Conservation (phyloP, 2,113 vertebrate genomes). For the Helogale parvula region DNA sequence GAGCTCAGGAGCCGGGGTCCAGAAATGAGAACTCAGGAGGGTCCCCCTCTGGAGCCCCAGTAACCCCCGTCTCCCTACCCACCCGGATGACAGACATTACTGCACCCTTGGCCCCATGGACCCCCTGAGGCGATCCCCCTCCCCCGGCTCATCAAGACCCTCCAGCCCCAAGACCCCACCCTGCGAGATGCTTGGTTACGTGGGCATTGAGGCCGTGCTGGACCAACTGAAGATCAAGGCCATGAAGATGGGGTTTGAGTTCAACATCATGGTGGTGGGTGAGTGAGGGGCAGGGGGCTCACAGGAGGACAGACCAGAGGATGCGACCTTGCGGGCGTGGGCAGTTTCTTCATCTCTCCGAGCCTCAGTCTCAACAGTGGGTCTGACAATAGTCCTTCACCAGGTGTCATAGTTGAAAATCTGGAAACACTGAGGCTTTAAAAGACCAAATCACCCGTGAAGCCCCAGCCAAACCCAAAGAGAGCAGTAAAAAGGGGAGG, state of each 20-base stretch:
- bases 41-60: not conserved
- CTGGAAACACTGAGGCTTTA: not conserved
- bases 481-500: not conserved
- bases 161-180: constrained; percentile 68
- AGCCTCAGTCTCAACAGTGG: not conserved
- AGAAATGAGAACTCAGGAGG: not conserved
- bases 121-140: not conserved
- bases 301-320: accelerated
- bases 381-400: not conserved
- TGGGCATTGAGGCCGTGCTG: constrained; percentile 96
- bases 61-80: not conserved
- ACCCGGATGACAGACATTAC: not conserved
- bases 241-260: constrained; percentile 96
- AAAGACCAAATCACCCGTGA: not conserved
- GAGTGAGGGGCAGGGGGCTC: constrained; percentile 70
- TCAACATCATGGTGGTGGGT: constrained; percentile 99
- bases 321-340: not conserved
- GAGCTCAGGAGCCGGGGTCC: not conserved
- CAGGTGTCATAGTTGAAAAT: not conserved
- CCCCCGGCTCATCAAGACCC: constrained; percentile 3
- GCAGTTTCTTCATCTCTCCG: not conserved
- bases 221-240: constrained; percentile 97
- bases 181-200: constrained; percentile 89
- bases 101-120: constrained; percentile 47
- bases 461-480: not conserved